Conservation (phyloP, 2,113 vertebrate species). For the Lasiurus cinereus region DNA sequence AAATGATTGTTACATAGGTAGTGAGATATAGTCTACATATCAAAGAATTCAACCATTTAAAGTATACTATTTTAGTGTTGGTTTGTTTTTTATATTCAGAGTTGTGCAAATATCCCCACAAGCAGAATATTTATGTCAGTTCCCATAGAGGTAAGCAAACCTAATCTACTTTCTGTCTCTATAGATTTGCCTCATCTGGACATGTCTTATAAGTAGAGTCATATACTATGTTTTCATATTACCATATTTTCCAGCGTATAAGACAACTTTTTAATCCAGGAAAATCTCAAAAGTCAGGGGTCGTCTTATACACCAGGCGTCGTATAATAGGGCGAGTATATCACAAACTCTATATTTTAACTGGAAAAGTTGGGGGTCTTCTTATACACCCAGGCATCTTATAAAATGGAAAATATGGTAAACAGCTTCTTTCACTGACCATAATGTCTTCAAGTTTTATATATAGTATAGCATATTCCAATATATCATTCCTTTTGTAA, state of each 20-base stretch:
- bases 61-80: neutral
- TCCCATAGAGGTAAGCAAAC: neutral
- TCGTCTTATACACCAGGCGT: no score
- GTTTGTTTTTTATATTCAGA: neutral
- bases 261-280: no score
- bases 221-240: neutral
- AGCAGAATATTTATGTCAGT: neutral
- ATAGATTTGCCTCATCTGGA: neutral
- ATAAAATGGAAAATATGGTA: neutral
- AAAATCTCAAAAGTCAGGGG: no score
- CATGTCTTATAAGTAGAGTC: neutral
- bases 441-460: neutral
- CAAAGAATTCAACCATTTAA: neutral
- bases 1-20: neutral
- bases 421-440: neutral
- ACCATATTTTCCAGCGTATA: no score
- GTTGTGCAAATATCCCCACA: neutral
- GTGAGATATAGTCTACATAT: neutral
- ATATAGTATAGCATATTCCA: neutral
- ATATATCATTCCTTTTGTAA: neutral
- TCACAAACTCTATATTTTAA: no score
- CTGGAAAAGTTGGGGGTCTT: no score
- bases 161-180: neutral
- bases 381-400: no score
- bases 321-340: no score